Evolutionary conservation across 1,140 invertebrate species (phyloP).

Genomic region (Diorhabda carinulata): DNA sequence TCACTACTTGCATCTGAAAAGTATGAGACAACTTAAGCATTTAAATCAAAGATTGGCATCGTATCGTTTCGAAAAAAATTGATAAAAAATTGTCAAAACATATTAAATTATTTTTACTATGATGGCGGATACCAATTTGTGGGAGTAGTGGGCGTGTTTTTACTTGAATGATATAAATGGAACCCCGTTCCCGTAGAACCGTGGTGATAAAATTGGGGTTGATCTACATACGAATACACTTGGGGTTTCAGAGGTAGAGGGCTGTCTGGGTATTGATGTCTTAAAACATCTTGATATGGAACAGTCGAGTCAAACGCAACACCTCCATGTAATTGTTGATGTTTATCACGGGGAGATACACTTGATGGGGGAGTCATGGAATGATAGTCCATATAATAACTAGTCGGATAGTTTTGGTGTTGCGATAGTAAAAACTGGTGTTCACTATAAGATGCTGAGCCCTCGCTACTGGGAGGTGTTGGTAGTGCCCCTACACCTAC

Average conservation of each 20-base stretch:
- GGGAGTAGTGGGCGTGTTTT: slow-evolving; percentile 56
- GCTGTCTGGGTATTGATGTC: slow-evolving; percentile 63
- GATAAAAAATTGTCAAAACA: slow-evolving; percentile 27
- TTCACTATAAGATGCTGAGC: slow-evolving; percentile 66
- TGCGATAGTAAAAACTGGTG: slow-evolving; percentile 65
- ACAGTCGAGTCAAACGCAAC: slow-evolving; percentile 46
- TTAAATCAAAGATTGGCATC: slow-evolving; percentile 29
- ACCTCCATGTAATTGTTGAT: slow-evolving; percentile 55
- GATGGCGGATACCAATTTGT: slow-evolving; percentile 73
- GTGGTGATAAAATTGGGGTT: slow-evolving; percentile 81
- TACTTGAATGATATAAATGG: slow-evolving; percentile 80
- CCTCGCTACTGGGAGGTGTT: slow-evolving; percentile 80
- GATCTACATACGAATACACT: slow-evolving; percentile 72
- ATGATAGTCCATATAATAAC: slow-evolving; percentile 76
- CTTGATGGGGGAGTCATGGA: slow-evolving; percentile 94
- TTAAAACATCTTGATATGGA: slow-evolving; percentile 57
- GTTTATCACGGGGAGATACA: slow-evolving; percentile 87
- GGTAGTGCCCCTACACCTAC: slow-evolving; percentile 70
- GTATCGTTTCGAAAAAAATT: slow-evolving; percentile 26
- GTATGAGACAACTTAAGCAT: slow-evolving; percentile 29
- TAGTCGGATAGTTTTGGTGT: slow-evolving; percentile 56
- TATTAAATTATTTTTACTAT: slow-evolving; percentile 51
- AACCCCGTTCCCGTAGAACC: slow-evolving; percentile 69
- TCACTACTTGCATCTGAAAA: slow-evolving; percentile 13
- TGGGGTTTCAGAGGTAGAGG: slow-evolving; percentile 86